Conservation (phyloP, 2,888 invertebrate genomes). For the Tiphia femorata region DNA sequence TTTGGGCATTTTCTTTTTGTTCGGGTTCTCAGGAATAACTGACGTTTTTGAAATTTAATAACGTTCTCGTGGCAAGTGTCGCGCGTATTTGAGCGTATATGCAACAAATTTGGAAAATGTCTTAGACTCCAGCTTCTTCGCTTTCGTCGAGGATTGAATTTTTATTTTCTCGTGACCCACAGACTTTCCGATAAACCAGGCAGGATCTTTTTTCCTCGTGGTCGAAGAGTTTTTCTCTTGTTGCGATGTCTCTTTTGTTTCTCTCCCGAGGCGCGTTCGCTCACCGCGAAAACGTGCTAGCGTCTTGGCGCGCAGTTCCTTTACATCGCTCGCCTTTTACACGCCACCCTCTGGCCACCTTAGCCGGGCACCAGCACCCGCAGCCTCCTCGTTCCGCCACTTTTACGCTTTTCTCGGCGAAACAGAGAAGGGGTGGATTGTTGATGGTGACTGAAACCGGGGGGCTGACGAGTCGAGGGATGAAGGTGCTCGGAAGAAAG, state of each 20-base stretch:
- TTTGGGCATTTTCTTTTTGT: no score
- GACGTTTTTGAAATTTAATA: no score
- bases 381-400: no score
- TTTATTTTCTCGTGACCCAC: background rate
- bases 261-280: slow-evolving; percentile 27
- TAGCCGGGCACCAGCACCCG: no score
- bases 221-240: slow-evolving; percentile 12
- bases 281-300: slow-evolving; percentile 17
- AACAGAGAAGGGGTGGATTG: slow-evolving; percentile 1
- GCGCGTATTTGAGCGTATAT: no score
- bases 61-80: no score
- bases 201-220: background rate
- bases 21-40: no score
- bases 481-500: slow-evolving; percentile 12
- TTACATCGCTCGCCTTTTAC: background rate
- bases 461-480: background rate
- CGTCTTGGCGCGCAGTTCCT: background rate
- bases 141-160: background rate
- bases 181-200: no score
- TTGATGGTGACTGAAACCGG: background rate
- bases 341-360: slow-evolving; percentile 3
- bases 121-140: no score
- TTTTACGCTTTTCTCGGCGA: slow-evolving; percentile 3
- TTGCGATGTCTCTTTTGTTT: slow-evolving; percentile 31
- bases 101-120: no score